These are phyloP conservation scores for Apoderus coryli DNA, from an alignment of 2,888 invertebrate genomes.

Conservation along the genomic window DNA sequence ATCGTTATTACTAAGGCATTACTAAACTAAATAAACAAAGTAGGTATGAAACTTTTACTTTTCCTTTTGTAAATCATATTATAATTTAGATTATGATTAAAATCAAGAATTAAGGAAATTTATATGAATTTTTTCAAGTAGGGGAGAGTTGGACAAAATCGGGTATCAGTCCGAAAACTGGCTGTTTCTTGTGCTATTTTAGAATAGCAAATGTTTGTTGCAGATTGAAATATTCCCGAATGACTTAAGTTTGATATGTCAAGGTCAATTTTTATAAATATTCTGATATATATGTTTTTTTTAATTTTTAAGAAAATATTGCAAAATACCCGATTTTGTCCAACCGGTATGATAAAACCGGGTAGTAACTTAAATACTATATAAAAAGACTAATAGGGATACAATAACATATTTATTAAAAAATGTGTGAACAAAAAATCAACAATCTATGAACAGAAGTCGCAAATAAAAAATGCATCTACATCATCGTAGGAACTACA, in stretches of 20 bases:
- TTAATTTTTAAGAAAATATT: constrained; percentile 1
- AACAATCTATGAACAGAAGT: constrained; percentile 1
- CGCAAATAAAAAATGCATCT: background rate
- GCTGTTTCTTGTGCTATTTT: too few relatives aligned
- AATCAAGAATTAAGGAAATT: too few relatives aligned
- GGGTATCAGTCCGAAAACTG: too few relatives aligned
- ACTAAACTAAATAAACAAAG: too few relatives aligned
- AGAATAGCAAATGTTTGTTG: too few relatives aligned
- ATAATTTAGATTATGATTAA: too few relatives aligned
- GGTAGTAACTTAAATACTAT: background rate
- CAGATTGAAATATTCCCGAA: too few relatives aligned
- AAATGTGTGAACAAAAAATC: background rate
- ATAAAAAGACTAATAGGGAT: constrained; percentile 1
- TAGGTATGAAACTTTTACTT: too few relatives aligned
- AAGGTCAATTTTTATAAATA: background rate
- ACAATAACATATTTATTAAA: background rate
- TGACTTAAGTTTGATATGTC: too few relatives aligned
- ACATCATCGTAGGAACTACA: background rate
- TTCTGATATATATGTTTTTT: background rate
- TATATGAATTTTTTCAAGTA: too few relatives aligned
- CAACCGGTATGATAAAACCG: background rate
- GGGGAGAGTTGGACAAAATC: constrained; percentile 3
- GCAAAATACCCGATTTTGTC: constrained; percentile 1
- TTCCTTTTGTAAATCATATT: too few relatives aligned
- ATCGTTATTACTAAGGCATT: too few relatives aligned